Percentiles rank a stretch among this genome's conserved stretches.
Conservation (phyloP, 2,797 vertebrate species). For the Gallirallus australis region DNA sequence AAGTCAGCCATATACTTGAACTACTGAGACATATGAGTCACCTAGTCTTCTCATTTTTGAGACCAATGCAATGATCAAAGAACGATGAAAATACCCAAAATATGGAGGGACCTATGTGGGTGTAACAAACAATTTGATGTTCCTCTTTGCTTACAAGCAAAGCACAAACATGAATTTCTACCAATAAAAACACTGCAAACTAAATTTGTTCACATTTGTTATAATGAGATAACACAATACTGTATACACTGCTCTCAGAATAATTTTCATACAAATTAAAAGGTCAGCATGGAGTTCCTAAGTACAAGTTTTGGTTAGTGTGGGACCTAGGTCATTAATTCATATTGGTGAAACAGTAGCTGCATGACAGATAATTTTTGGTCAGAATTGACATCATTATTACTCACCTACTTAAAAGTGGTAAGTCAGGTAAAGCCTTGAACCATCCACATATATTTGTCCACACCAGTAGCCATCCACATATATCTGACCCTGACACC, state of each 20-base stretch:
- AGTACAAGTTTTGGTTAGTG: neutral
- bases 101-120: too few relatives aligned
- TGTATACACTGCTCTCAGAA: neutral
- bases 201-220: neutral
- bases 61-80: neutral
- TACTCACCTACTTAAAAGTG: neutral
- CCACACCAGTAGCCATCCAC: neutral
- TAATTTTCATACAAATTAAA: neutral
- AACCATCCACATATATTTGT: neutral
- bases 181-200: neutral
- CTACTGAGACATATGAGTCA: neutral
- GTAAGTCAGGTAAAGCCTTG: neutral
- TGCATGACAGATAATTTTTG: neutral
- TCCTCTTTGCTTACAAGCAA: neutral
- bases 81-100: neutral
- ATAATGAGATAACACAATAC: neutral
- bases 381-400: neutral
- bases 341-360: neutral
- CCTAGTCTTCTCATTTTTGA: neutral
- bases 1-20: neutral
- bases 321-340: neutral
- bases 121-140: neutral
- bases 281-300: neutral
- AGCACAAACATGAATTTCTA: neutral
- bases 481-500: neutral